Base-by-base conservation (phyloP, 2,888 invertebrate species). In the Hydroisotoma schaefferi region DNA sequence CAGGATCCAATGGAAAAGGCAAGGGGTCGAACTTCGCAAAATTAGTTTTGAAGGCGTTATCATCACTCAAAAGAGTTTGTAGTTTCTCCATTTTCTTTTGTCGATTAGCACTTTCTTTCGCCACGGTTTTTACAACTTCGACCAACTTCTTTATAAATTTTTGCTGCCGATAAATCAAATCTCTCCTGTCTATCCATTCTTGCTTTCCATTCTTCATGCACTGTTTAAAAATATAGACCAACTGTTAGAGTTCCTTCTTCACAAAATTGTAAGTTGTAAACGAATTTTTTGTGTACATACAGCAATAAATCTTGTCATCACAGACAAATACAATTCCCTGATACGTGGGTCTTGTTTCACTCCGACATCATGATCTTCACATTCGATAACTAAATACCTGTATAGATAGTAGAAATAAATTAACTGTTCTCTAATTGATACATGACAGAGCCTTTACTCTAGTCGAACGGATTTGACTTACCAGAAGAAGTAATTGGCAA, bases 401-500 rank as follows among this genome's bases (percentile, higher is more conserved):
- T 33, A 27, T 25, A 6, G 23, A 25, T n/a, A 37, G 15, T 4
- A 8, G 40, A 15, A 4, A 40, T 15, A 20, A 40, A 33, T n/a
- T n/a, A 20, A 22, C n/a, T n/a, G n/a, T n/a, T n/a, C n/a, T n/a
- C n/a, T n/a, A n/a, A n/a, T n/a, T n/a, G 12, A 20, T 40, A 38
- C 37, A 40, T 40, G n/a, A 52, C 5, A 56, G 15, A 12, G 15
- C 10, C 5, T 46, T 46, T 46, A 46, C 5, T 43, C 26, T 12
- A 22, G 5, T 25, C 10, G 37, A 33, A 12, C 40, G n/a, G 20
- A 40, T 15, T 8, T 28, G n/a, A 57, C 69, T 65, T 73, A 82
- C 99, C 99, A 99, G 80, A 92, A 98, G 72, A 99, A 87, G 78
- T 97, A 98, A 81, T 97, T 98, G 49, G 94, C 94, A 47, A 99